phyloP scores from a whole-genome alignment of 2,113 vertebrate genomes.

The Tachysurus vachellii region DNA sequence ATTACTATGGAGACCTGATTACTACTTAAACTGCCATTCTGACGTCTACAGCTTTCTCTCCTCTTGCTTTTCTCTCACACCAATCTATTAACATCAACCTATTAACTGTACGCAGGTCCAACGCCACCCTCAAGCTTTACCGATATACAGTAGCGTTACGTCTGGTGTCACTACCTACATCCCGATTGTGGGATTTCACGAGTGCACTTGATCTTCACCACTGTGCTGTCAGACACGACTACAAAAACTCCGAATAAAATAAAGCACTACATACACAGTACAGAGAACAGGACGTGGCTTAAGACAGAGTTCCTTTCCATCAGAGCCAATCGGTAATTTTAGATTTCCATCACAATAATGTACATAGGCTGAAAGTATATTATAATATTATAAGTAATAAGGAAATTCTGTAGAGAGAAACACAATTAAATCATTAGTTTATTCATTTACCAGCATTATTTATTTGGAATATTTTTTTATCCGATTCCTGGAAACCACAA shows the following conservation, averaged over 20 bases:
- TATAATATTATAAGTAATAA: slow-evolving; percentile 73
- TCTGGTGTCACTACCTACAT: neutral
- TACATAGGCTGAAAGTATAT: slow-evolving; percentile 76
- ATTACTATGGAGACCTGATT: slow-evolving; percentile 63
- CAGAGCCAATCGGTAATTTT: slow-evolving; percentile 36
- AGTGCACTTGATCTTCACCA: neutral
- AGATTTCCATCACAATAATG: slow-evolving; percentile 65
- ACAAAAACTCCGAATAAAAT: neutral
- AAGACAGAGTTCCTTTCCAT: slow-evolving; percentile 17
- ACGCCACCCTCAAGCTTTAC: neutral
- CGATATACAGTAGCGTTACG: neutral
- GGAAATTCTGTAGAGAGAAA: slow-evolving; percentile 67
- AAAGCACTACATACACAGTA: neutral
- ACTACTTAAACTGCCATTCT: slow-evolving; percentile 54
- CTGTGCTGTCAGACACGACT: neutral
- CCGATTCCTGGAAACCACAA: neutral
- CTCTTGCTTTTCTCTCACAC: neutral
- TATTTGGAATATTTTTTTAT: neutral
- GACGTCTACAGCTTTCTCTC: slow-evolving; percentile 20
- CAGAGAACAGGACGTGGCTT: neutral
- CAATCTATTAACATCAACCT: no score
- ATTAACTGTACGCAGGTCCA: no score
- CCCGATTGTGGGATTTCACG: neutral
- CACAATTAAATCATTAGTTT: slow-evolving; percentile 42
- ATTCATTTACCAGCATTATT: slow-evolving; percentile 53